Evolutionary conservation across 2,888 invertebrate genomes (phyloP).

Genomic region (Halictus quadricinctus): DNA sequence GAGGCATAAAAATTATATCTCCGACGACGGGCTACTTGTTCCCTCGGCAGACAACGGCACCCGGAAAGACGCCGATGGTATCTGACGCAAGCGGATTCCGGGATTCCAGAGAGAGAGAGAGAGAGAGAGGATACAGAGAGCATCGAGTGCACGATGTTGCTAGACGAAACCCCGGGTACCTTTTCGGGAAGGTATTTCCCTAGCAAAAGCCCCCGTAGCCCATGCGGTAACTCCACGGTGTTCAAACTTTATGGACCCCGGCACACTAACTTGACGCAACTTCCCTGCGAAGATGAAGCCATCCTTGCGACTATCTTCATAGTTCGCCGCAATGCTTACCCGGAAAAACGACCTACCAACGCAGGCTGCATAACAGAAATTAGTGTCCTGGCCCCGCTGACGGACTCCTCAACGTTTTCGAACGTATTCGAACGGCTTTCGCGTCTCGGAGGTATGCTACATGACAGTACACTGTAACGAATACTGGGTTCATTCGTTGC

Average conservation of each 20-base stretch:
- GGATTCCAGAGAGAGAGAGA: conserved; percentile 47
- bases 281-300: conserved; percentile 10
- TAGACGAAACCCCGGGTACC: not conserved
- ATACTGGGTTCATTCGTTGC: not conserved
- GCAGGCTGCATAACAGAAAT: conserved; percentile 10
- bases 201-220: not conserved
- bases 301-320: not conserved
- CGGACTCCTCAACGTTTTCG: not conserved
- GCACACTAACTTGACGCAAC: conserved; percentile 43
- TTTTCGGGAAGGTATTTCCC: conserved; percentile 41
- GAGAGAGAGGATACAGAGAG: conserved; percentile 34
- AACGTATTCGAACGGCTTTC: not conserved
- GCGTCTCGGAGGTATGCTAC: not conserved
- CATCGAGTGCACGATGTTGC: conserved; percentile 18
- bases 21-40: conserved; percentile 18
- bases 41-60: conserved; percentile 2
- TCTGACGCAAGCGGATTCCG: conserved; percentile 40
- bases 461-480: not conserved
- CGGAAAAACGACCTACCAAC: conserved; percentile 8
- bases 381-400: not conserved
- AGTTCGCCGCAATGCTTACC: conserved; percentile 15
- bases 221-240: conserved; percentile 36
- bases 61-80: conserved; percentile 4
- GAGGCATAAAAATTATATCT: conserved; percentile 55
- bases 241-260: conserved; percentile 34